phyloP scores from a whole-genome alignment of 2,113 vertebrate species.

The Telmatochromis brachygnathus region DNA sequence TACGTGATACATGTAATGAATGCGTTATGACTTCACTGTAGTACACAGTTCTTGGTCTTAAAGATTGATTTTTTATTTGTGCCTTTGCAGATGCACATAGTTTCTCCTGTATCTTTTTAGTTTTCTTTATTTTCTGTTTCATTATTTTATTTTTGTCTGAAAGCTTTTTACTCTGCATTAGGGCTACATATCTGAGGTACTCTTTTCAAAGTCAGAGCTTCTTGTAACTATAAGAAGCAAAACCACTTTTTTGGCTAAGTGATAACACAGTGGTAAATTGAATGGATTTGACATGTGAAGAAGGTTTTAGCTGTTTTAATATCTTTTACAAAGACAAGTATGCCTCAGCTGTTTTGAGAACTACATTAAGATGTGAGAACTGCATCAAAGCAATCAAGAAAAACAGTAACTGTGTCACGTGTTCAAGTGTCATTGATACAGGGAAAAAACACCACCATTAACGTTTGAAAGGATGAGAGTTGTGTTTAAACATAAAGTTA shows the following conservation, averaged over 20 bases:
- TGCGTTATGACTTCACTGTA: fast-evolving
- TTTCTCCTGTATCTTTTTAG: background rate
- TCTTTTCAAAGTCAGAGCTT: background rate
- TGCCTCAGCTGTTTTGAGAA: background rate
- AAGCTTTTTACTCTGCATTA: background rate
- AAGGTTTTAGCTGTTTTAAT: background rate
- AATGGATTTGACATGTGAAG: background rate
- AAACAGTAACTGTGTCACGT: background rate
- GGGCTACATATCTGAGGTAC: background rate
- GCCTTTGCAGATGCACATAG: background rate
- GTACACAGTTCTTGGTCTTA: background rate
- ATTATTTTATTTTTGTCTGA: background rate
- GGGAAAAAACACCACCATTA: background rate
- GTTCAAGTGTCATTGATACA: background rate
- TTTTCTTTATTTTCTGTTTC: background rate
- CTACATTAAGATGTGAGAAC: background rate
- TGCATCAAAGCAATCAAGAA: background rate
- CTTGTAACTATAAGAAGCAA: background rate
- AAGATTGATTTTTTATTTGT: background rate
- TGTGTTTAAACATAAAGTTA: background rate
- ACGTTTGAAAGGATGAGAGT: background rate
- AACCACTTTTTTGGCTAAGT: background rate
- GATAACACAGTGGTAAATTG: background rate
- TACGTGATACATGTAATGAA: background rate
- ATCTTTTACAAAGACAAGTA: background rate